A percentile compares a stretch with the other conserved stretches of the same genome.
Conservation (phyloP, 2,113 vertebrate species). For the Limanda limanda region DNA sequence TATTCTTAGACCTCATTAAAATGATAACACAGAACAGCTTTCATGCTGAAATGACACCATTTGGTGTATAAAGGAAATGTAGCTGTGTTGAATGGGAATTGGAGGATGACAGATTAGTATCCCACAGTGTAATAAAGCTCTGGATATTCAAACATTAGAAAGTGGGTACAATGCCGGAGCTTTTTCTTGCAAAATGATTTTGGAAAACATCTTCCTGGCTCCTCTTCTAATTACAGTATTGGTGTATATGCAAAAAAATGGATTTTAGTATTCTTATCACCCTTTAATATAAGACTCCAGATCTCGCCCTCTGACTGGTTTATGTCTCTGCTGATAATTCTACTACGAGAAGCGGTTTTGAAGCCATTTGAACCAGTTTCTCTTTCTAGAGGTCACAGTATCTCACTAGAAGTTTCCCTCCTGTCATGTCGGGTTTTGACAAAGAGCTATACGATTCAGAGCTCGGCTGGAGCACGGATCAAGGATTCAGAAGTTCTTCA, state of each 20-base stretch:
- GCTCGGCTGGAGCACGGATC: background rate
- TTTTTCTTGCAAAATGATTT: background rate
- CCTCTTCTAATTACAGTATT: constrained; percentile 22
- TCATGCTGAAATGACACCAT: background rate
- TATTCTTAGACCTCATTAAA: background rate
- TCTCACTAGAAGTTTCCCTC: constrained; percentile 5
- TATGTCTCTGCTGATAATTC: constrained; percentile 29
- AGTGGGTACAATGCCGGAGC: background rate
- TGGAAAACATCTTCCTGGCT: constrained; percentile 1
- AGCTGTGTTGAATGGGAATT: background rate
- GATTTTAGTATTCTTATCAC: constrained; percentile 22
- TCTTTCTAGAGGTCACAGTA: constrained; percentile 30
- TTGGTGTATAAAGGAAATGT: background rate
- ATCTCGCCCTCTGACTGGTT: constrained; percentile 38
- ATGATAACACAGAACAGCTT: background rate
- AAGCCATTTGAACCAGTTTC: constrained; percentile 23
- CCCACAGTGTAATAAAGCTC: background rate
- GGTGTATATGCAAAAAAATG: background rate
- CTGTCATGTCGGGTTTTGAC: constrained; percentile 29
- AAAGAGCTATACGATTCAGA: background rate
- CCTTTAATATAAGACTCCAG: constrained; percentile 30
- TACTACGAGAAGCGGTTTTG: constrained; percentile 26
- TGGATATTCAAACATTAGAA: background rate
- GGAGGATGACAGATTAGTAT: background rate
- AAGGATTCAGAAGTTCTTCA: background rate